A percentile compares a stretch with the other conserved stretches of the same genome.
Evolutionary conservation across 2,113 vertebrate genomes (phyloP).

Genomic region (Cyanistes caeruleus): DNA sequence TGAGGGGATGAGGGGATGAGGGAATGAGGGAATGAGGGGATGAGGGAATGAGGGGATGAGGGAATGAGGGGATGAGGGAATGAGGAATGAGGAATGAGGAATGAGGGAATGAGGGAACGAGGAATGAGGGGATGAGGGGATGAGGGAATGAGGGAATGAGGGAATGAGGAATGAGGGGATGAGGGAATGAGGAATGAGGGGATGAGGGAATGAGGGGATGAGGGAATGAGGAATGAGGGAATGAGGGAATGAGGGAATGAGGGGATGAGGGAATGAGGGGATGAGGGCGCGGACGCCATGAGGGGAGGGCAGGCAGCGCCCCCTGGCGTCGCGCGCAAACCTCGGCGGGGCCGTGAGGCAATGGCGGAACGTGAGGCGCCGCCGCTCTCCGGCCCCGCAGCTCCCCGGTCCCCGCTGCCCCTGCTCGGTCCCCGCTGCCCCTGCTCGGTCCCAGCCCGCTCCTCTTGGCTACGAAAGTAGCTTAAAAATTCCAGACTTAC

Average conservation of each 20-base stretch:
- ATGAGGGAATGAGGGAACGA: background rate
- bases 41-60: background rate
- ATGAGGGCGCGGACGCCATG: rapidly evolving
- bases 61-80: background rate
- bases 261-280: background rate
- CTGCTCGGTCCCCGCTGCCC: background rate
- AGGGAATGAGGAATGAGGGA: too few relatives aligned
- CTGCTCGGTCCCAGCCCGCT: background rate
- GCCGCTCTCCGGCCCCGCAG: background rate
- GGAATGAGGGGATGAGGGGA: too few relatives aligned
- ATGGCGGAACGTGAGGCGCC: background rate
- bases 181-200: background rate
- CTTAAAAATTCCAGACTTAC: conserved; percentile 71
- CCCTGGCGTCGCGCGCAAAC: background rate
- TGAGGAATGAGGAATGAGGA: too few relatives aligned
- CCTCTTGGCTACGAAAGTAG: rapidly evolving
- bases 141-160: background rate
- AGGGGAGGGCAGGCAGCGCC: background rate
- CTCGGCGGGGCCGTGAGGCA: background rate
- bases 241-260: rapidly evolving
- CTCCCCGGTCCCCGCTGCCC: background rate
- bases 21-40: background rate
- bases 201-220: too few relatives aligned
- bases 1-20: background rate
- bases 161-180: background rate